Evolutionary conservation across 2,113 vertebrate genomes (phyloP), one percentile per base, ranked within the genome.

Genomic region (Formicarius rufipectus): DNA sequence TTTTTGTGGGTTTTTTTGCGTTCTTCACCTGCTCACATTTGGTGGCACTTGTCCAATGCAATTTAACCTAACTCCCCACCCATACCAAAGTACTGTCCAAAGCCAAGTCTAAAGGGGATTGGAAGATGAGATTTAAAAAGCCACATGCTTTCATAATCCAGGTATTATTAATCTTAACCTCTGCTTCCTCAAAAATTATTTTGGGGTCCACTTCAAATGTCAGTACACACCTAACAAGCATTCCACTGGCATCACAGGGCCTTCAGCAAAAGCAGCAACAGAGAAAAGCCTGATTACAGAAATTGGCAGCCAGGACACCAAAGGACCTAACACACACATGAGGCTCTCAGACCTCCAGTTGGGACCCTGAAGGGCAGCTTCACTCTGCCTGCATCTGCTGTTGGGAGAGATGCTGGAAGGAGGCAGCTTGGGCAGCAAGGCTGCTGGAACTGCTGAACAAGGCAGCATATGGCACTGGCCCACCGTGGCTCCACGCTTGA

Each of bases 1-100:
- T 6, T 75, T 22, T 14, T 60, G 2, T 0, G 23, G 20, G 0
- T 3, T 9, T 21, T 37, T 67, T 30, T 15, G 10, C 21, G 2
- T 30, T 45, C 60, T 75, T 60, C 16, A 58, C 35, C 27, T 53
- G 17, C 22, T 63, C 53, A 58, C 50, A 64, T 89, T 47, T 60
- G 35, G 21, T 37, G 15, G 22, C 59, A 60, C 30, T 83, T 5
- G 0, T 58, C 66, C 30, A 52, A 35, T 4, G 0, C 17, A 53
- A 62, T 37, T 23, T 37, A 81, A 73, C 22, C 11, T 18, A 74
- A 78, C 2, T 24, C 12, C 12, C 13, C 40, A 56, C 5, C 58
- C 40, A 35, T 4, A 75, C 23, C 18, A 52, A 69, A 40, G 39
- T 50, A 31, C 40, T 24, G 7, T 58, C 73, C 81, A 86, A 92